Evolutionary conservation across 2,888 invertebrate species (phyloP).

Genomic region (Dynastes maya): DNA sequence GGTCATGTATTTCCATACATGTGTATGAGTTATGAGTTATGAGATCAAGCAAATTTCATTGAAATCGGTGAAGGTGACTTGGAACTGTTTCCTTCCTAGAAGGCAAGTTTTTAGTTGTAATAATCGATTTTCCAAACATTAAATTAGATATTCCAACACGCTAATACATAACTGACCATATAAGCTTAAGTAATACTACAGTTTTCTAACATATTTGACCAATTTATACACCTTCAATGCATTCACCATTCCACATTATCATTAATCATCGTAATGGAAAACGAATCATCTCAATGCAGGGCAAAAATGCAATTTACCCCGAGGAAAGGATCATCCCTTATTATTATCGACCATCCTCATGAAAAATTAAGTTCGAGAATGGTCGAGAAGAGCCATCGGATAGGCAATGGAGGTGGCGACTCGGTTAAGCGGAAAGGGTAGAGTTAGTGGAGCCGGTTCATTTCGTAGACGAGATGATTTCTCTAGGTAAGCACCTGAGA

Average conservation of each 20-base stretch:
- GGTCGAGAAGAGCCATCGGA: background rate
- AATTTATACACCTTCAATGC: background rate
- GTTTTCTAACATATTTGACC: too few relatives aligned
- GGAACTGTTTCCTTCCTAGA: too few relatives aligned
- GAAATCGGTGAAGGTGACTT: too few relatives aligned
- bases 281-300: background rate
- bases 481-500: conserved; percentile 36
- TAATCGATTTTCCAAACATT: too few relatives aligned
- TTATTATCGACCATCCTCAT: conserved; percentile 23
- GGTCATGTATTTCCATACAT: too few relatives aligned
- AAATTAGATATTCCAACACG: too few relatives aligned
- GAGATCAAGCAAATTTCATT: too few relatives aligned
- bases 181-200: too few relatives aligned
- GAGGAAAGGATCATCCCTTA: conserved; percentile 24
- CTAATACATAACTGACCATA: too few relatives aligned
- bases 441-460: background rate
- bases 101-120: too few relatives aligned
- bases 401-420: background rate
- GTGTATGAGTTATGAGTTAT: too few relatives aligned
- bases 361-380: conserved; percentile 36
- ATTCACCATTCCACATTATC: background rate
- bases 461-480: conserved; percentile 26
- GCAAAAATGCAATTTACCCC: conserved; percentile 29
- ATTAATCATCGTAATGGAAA: conserved; percentile 22
- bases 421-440: too few relatives aligned